Percentiles rank a stretch among this genome's conserved stretches.
Evolutionary conservation across 2,888 invertebrate species (phyloP).

Genomic region (Taphrorychus bicolor): DNA sequence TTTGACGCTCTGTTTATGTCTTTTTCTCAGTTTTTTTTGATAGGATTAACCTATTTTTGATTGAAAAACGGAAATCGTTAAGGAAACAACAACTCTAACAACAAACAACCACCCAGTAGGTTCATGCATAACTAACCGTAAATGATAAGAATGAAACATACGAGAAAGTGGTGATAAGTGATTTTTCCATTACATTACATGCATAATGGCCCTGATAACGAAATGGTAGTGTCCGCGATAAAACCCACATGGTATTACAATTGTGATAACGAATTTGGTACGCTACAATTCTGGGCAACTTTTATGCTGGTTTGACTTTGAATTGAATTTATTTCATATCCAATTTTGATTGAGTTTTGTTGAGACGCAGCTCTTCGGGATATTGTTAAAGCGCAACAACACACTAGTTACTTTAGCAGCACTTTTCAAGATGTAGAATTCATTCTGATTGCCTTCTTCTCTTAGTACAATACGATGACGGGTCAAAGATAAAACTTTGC

Average conservation of each 20-base stretch:
- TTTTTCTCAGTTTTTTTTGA: background rate
- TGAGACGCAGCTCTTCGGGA: too few relatives aligned
- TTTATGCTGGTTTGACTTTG: background rate
- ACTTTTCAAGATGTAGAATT: too few relatives aligned
- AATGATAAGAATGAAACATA: slow-evolving; percentile 38
- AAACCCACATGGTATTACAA: slow-evolving; percentile 50
- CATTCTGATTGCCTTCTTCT: too few relatives aligned
- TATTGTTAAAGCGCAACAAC: too few relatives aligned
- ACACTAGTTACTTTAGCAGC: too few relatives aligned
- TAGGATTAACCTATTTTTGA: background rate
- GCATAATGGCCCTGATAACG: slow-evolving; percentile 53
- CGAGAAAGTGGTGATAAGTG: slow-evolving; percentile 51
- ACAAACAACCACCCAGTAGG: background rate
- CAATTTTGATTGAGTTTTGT: too few relatives aligned
- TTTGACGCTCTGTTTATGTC: background rate
- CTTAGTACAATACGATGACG: too few relatives aligned
- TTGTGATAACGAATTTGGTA: slow-evolving; percentile 26
- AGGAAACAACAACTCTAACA: too few relatives aligned
- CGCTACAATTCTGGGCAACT: background rate
- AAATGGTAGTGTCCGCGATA: slow-evolving; percentile 53
- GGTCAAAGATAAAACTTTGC: too few relatives aligned
- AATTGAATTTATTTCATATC: too few relatives aligned
- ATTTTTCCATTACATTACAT: slow-evolving; percentile 51
- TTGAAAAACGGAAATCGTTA: slow-evolving; percentile 1
- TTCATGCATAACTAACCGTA: slow-evolving; percentile 18